A percentile compares a stretch with the other conserved stretches of the same genome.
phyloP scores from a whole-genome alignment of 2,888 invertebrate species.

The Gymnoscelis rufifasciata region DNA sequence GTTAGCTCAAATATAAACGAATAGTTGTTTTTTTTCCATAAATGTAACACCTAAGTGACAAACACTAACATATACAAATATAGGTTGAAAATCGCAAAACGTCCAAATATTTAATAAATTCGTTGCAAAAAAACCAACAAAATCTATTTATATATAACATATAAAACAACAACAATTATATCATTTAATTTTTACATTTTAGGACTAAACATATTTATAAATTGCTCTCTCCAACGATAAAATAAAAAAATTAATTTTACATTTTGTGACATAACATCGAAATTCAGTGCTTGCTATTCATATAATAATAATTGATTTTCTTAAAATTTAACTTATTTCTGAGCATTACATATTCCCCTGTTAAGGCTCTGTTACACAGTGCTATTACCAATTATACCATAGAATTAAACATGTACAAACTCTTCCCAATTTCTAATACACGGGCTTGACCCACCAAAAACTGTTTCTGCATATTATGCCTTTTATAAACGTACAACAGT shows the following conservation, averaged over 20 bases:
- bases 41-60: too few relatives aligned
- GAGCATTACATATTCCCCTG: too few relatives aligned
- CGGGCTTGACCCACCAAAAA: too few relatives aligned
- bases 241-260: background rate
- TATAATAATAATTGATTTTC: background rate
- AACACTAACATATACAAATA: background rate
- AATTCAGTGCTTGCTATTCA: background rate
- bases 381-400: too few relatives aligned
- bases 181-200: slow-evolving; percentile 8
- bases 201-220: slow-evolving; percentile 31
- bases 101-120: slow-evolving; percentile 28
- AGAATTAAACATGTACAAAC: too few relatives aligned
- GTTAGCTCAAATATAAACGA: too few relatives aligned
- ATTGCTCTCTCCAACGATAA: slow-evolving; percentile 46
- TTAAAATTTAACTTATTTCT: background rate
- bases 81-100: slow-evolving; percentile 8
- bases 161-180: slow-evolving; percentile 13
- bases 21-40: too few relatives aligned
- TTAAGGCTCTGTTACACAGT: too few relatives aligned
- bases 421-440: too few relatives aligned
- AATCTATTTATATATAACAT: slow-evolving; percentile 12
- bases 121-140: slow-evolving; percentile 38
- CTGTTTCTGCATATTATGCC: too few relatives aligned
- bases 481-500: too few relatives aligned
- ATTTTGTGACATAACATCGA: background rate